Evolutionary conservation across 1,140 invertebrate species (phyloP), one percentile per base, ranked within the genome.

Genomic region (Asbolus verrucosus): DNA sequence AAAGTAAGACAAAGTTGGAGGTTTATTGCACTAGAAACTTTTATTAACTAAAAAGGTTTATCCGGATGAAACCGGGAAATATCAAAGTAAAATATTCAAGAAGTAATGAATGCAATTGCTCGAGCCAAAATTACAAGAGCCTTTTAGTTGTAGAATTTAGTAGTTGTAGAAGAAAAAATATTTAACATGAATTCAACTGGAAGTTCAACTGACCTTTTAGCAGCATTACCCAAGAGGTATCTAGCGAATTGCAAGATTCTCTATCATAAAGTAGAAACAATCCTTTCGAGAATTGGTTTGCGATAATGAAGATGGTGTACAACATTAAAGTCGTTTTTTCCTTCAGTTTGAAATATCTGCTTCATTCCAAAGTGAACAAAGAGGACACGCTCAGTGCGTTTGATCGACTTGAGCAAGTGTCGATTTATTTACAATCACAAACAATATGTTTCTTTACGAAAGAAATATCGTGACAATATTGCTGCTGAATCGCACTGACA

Each of bases 1-100:
- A 54, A 54, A 54, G 19, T 54, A 54, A 54, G 46, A 54, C 46
- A 54, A 54, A 54, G 19, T 54, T 54, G 46, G 21, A 54, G 46
- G 46, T 54, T 54, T 54, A 54, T 54, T 54, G 46, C 46, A 54
- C n/a, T 11, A 54, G 46, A 27, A 54, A 54, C 46, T 54, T 54
- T 54, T 54, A 54, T 54, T 54, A 54, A 54, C 46, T 54, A 54
- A 54, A 54, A 54, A 27, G 46, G 24, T 54, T 54, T 54, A 54
- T 54, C 21, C 46, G 46, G 46, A 54, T 13, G 46, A 54, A 54
- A 54, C 19, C 46, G 18, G 46, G 46, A 24, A 54, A 54, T 54
- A 54, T 54, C 21, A 50, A 9, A 21, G 21, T 54, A 27, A 54
- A 54, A 54, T 54, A 54, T 54, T 54, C 46, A 54, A 14, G 46